These are phyloP conservation scores for Mythimna vitellina DNA, from an alignment of 2,888 invertebrate species.

Conservation along the genomic window DNA sequence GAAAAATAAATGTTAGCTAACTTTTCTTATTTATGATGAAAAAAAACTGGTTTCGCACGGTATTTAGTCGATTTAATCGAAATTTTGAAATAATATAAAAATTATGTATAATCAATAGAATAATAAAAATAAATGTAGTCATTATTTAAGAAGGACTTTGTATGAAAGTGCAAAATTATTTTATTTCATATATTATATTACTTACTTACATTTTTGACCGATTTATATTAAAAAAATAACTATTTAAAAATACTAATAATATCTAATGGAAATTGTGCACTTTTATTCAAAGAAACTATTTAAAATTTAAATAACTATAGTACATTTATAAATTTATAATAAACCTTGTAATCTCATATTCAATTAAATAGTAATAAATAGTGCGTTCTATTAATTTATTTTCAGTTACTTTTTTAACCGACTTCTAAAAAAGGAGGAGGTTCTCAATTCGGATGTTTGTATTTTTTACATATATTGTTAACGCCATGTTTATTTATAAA, in stretches of 20 bases:
- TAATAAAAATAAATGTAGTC: slow-evolving; percentile 8
- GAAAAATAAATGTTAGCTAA: neutral
- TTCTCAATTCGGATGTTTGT: no score
- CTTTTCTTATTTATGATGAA: slow-evolving; percentile 7
- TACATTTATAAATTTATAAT: slow-evolving; percentile 24
- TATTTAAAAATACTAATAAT: neutral
- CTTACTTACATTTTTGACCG: neutral
- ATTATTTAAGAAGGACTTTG: neutral
- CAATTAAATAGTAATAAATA: slow-evolving; percentile 12
- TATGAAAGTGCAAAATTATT: slow-evolving; percentile 12
- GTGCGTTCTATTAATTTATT: slow-evolving; percentile 13
- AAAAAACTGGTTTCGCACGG: neutral
- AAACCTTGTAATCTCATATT: slow-evolving; percentile 26
- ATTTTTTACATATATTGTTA: neutral
- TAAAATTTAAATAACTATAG: slow-evolving; percentile 18
- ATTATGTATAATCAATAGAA: slow-evolving; percentile 19
- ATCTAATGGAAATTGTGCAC: slow-evolving; percentile 13
- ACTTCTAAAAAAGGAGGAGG: no score
- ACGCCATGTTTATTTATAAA: neutral
- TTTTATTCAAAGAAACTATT: slow-evolving; percentile 7
- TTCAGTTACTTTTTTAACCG: neutral
- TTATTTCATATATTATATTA: neutral
- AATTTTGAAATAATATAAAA: slow-evolving; percentile 3
- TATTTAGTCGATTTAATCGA: slow-evolving; percentile 40
- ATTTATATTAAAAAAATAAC: neutral